Conservation (phyloP, 2,113 vertebrate genomes). For the Chrysemys picta region DNA sequence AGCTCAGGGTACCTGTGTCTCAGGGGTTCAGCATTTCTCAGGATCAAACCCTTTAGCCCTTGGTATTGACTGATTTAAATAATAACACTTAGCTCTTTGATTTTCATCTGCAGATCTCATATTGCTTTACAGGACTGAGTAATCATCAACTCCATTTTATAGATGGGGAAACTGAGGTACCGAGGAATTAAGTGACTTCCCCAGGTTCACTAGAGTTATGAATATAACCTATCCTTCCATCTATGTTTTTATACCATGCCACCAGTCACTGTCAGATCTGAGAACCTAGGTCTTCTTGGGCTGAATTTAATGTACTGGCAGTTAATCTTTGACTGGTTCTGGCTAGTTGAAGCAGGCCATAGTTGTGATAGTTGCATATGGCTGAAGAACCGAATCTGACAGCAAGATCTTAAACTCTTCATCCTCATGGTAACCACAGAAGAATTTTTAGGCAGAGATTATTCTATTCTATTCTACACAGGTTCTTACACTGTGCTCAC, state of each 20-base stretch:
- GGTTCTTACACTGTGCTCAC: not conserved
- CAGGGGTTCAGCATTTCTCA: conserved; percentile 22
- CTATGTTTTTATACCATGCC: not conserved
- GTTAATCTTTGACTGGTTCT: not conserved
- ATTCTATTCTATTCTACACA: not conserved
- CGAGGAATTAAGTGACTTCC: not conserved
- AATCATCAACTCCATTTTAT: conserved; percentile 24
- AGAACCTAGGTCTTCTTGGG: not conserved
- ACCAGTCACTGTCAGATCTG: not conserved
- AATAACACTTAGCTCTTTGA: not conserved
- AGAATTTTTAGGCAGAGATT: not conserved
- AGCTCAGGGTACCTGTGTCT: conserved; percentile 19
- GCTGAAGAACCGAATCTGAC: not conserved
- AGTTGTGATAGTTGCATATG: not conserved
- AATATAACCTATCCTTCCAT: not conserved
- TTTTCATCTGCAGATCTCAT: not conserved
- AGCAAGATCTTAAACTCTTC: not conserved
- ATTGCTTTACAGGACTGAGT: not conserved
- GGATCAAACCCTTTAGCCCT: conserved; percentile 31
- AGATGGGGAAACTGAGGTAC: not conserved
- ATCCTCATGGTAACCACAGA: not conserved
- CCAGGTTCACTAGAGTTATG: not conserved
- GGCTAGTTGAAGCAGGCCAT: not conserved
- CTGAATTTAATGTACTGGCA: not conserved
- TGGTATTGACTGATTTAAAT: conserved; percentile 25